Percentiles rank a stretch among this genome's conserved stretches.
Conservation (phyloP, 2,888 invertebrate genomes). For the Cataglyphis albicans region DNA sequence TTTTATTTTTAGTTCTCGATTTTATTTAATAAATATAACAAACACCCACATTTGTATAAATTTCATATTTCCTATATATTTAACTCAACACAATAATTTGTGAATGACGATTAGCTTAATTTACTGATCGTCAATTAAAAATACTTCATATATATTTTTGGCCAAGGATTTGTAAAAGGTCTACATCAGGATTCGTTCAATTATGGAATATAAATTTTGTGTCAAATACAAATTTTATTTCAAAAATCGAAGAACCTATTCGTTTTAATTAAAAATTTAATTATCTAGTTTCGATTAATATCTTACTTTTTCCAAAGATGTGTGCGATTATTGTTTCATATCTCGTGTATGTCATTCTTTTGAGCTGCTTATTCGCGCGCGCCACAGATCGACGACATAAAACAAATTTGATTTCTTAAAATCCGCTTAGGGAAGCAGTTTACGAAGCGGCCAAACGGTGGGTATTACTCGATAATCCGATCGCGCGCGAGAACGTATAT, state of each 20-base stretch:
- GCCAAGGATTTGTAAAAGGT: not conserved
- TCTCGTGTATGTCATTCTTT: not conserved
- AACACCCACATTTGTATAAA: not conserved
- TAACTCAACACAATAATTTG: not conserved
- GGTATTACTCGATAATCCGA: constrained; percentile 16
- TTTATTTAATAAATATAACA: not conserved
- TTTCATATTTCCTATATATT: not conserved
- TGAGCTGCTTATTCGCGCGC: not conserved
- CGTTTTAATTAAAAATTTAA: not conserved
- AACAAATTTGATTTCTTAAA: constrained; percentile 37
- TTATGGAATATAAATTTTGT: not conserved
- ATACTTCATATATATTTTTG: not conserved
- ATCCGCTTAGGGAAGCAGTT: constrained; percentile 28
- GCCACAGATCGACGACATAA: not conserved
- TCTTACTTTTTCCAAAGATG: not conserved
- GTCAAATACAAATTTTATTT: not conserved
- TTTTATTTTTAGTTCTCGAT: not conserved
- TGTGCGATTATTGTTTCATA: not conserved
- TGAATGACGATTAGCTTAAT: not conserved
- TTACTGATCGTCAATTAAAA: not conserved
- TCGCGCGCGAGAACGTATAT: not conserved
- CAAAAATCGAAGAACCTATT: not conserved
- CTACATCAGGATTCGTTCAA: not conserved
- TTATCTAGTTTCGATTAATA: not conserved
- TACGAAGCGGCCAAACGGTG: not conserved